A percentile compares a stretch with the other conserved stretches of the same genome.
Conservation (phyloP, 2,113 vertebrate species). For the Fulica atra region DNA sequence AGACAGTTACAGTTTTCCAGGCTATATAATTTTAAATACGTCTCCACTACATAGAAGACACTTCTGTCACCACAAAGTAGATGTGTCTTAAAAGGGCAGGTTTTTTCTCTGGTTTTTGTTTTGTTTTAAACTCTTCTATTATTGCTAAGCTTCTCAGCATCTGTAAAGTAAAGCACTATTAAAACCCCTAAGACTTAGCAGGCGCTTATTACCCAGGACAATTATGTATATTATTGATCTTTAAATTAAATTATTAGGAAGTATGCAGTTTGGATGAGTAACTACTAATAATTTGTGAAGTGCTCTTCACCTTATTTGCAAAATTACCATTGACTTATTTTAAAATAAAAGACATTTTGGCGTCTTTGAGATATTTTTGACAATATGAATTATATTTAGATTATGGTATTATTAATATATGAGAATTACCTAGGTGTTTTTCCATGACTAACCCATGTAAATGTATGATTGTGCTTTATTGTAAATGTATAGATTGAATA, state of each 20-base stretch:
- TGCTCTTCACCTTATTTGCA: constrained; percentile 10
- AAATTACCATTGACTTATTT: neutral
- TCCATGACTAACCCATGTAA: neutral
- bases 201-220: neutral
- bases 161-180: neutral
- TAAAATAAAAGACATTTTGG: neutral
- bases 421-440: neutral
- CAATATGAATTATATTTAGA: neutral
- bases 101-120: neutral
- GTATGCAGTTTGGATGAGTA: neutral
- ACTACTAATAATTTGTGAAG: neutral
- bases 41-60: neutral
- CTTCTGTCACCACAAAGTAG: neutral
- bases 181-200: neutral
- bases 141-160: neutral
- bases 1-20: neutral
- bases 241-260: neutral
- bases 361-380: neutral
- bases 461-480: neutral
- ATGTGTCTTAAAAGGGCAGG: neutral
- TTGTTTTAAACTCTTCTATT: neutral
- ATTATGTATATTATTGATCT: neutral
- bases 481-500: neutral
- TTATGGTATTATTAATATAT: neutral
- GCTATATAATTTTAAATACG: neutral